Evolutionary conservation across 1,140 invertebrate genomes (phyloP), one percentile per base, ranked within the genome.

Genomic region (Akabosia matsudoensis): DNA sequence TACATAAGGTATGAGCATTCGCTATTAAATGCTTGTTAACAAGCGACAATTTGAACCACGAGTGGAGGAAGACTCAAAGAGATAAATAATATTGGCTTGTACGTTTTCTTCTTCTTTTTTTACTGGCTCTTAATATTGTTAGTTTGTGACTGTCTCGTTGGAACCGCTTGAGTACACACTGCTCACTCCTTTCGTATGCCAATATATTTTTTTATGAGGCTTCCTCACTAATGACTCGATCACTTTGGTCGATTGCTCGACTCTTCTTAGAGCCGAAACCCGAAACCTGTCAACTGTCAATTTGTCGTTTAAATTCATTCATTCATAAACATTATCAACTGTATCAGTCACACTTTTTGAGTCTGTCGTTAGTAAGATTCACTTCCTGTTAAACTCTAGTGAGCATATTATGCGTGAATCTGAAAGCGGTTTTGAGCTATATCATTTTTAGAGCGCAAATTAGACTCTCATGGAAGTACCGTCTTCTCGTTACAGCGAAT

Each of bases 141-240:
- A 45, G 7, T 22, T 22, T n/a, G 10, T 56, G 54, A 4, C 54
- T 56, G 54, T 24, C 24, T 56, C 54, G 37, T 45, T 45, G 7
- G n/a, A 24, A 56, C 54, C 54, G 54, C 54, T 56, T 56, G 54
- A 56, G 54, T 45, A 45, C 37, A 45, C 37, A 45, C 7, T 45
- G 37, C 54, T 10, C 54, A 56, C 54, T 56, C 54, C 7, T 22
- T 45, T 10, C 37, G n/a, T n/a, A n/a, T 45, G 18, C 37, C 37
- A 56, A 4, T 56, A n/a, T 56, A 56, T 3, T 56, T 56, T 7
- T 22, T 78, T 75, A 1, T 75, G 30, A 28, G 74, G 73, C 45
- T 74, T 78, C 77, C 22, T 73, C 37, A 26, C 61, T 78, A 78
- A 78, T 78, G 70, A 78, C 45, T 33, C 70, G 28, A 78, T 78